These are phyloP conservation scores for Catalaphyllia jardinei DNA, from an alignment of 64 coral and sea anemone genomes.

Conservation along the genomic window DNA sequence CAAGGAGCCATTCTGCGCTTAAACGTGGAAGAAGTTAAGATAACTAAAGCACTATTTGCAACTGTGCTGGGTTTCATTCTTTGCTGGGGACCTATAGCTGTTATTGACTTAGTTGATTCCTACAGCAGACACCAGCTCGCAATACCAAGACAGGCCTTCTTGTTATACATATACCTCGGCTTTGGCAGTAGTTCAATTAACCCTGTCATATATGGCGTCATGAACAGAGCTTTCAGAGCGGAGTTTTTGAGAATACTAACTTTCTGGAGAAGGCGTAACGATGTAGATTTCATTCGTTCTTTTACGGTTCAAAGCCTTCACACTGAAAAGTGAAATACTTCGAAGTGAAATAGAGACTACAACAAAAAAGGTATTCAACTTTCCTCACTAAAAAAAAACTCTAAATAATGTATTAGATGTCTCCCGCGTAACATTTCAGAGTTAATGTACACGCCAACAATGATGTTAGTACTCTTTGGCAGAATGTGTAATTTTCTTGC, in stretches of 20 bases:
- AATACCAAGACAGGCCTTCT: slow-evolving; percentile 29
- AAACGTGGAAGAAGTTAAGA: slow-evolving; percentile 58
- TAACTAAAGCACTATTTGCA: slow-evolving; percentile 63
- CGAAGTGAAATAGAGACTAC: too few relatives aligned
- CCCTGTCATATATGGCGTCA: slow-evolving; percentile 53
- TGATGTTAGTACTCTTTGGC: too few relatives aligned
- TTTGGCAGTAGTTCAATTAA: slow-evolving; percentile 64
- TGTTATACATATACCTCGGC: slow-evolving; percentile 57
- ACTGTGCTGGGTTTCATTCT: slow-evolving; percentile 51
- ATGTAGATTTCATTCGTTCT: too few relatives aligned
- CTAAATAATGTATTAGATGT: too few relatives aligned
- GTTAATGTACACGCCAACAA: too few relatives aligned
- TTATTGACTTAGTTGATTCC: slow-evolving; percentile 61
- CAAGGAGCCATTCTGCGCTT: not conserved
- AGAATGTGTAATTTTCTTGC: too few relatives aligned
- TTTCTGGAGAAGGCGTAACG: too few relatives aligned
- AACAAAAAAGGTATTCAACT: too few relatives aligned
- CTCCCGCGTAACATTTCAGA: too few relatives aligned
- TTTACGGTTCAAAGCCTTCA: too few relatives aligned
- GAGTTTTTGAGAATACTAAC: slow-evolving; percentile 19
- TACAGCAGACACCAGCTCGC: slow-evolving; percentile 18
- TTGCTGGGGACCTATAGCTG: slow-evolving; percentile 67
- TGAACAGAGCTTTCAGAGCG: slow-evolving; percentile 49
- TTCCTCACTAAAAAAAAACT: too few relatives aligned
- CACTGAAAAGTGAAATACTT: too few relatives aligned